phyloP scores from a whole-genome alignment of 64 coral and sea anemone genomes.

The Stylophora pistillata region DNA sequence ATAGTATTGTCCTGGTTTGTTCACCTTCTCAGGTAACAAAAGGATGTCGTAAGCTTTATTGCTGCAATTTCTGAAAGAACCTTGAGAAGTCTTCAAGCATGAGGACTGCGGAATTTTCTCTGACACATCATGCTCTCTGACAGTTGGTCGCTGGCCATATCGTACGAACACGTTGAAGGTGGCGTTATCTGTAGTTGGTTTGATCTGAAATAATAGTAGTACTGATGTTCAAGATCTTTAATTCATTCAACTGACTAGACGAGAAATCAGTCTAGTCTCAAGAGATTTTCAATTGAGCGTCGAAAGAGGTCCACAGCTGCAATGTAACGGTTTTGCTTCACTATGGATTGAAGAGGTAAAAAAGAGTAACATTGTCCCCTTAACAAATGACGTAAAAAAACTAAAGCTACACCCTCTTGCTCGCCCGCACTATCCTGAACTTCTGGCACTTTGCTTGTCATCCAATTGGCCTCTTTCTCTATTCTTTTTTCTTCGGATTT shows the following conservation, averaged over 20 bases:
- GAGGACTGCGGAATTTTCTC: not conserved
- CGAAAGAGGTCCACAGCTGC: not conserved
- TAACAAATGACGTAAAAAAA: too few relatives aligned
- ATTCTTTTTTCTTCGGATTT: too few relatives aligned
- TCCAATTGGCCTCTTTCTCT: too few relatives aligned
- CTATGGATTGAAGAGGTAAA: too few relatives aligned
- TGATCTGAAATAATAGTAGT: constrained; percentile 14
- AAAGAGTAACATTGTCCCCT: too few relatives aligned
- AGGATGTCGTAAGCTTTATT: not conserved
- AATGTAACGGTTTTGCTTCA: not conserved
- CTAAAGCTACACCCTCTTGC: too few relatives aligned
- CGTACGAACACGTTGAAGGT: constrained; percentile 6
- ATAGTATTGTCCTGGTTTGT: constrained; percentile 14
- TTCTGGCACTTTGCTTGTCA: too few relatives aligned
- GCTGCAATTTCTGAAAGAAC: not conserved
- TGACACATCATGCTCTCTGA: not conserved
- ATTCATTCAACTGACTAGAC: too few relatives aligned
- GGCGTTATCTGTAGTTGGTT: not conserved
- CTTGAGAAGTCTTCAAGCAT: not conserved
- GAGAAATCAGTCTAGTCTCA: not conserved
- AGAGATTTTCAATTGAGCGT: not conserved
- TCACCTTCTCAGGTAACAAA: not conserved
- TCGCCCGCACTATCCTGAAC: too few relatives aligned
- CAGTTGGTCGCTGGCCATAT: constrained; percentile 16
- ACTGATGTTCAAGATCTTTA: too few relatives aligned